Conservation (phyloP, 2,113 vertebrate species). For the Cyphomyrus discorhynchus region DNA sequence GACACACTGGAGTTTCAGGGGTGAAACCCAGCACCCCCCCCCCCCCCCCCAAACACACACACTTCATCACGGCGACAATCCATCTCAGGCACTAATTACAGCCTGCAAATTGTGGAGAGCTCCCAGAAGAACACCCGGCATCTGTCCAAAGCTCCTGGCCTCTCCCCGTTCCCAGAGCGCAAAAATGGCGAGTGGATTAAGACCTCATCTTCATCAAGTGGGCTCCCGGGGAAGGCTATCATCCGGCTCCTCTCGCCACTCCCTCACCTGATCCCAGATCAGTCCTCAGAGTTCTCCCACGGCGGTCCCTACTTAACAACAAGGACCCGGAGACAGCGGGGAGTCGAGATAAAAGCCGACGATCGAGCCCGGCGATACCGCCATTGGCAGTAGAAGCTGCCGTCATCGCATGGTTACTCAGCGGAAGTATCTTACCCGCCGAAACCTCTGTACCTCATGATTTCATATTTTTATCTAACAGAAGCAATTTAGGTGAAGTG, state of each 20-base stretch:
- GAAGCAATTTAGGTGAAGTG: slow-evolving; percentile 3
- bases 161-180: neutral
- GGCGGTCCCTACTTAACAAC: neutral
- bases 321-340: neutral
- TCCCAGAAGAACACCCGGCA: neutral
- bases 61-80: slow-evolving; percentile 5
- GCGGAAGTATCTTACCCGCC: neutral
- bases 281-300: neutral
- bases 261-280: slow-evolving; percentile 7
- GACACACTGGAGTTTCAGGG: neutral
- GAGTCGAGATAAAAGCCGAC: neutral
- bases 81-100: slow-evolving; percentile 8
- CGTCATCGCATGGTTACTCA: neutral
- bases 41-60: neutral
- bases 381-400: neutral
- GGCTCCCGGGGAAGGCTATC: slow-evolving; percentile 8
- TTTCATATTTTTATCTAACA: slow-evolving; percentile 2
- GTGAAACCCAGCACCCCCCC: neutral
- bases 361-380: neutral
- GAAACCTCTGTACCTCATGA: neutral
- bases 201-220: slow-evolving; percentile 10
- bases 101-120: neutral
- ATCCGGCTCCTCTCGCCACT: neutral
- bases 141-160: slow-evolving; percentile 10
- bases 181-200: neutral